A percentile compares a stretch with the other conserved stretches of the same genome.
phyloP scores from a whole-genome alignment of 2,888 invertebrate genomes.

The Orthosia gracilis region DNA sequence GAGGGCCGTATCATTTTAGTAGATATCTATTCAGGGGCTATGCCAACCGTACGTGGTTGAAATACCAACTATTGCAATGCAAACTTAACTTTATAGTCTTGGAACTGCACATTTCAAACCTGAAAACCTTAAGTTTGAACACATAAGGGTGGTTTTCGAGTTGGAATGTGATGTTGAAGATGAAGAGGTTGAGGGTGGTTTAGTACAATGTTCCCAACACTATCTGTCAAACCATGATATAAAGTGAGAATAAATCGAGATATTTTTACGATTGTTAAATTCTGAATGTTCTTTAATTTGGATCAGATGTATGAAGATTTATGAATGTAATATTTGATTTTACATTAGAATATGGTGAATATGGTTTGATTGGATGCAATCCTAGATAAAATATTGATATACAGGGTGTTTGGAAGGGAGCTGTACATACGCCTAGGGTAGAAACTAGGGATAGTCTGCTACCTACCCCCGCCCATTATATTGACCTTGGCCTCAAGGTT shows the following conservation, averaged over 20 bases:
- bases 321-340: constrained; percentile 25
- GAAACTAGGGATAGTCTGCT: too few relatives aligned
- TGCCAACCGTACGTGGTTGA: constrained; percentile 84
- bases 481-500: too few relatives aligned
- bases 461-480: too few relatives aligned
- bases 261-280: constrained; percentile 74
- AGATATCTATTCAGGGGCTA: constrained; percentile 88
- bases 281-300: constrained; percentile 65
- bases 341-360: constrained; percentile 15
- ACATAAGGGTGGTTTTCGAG: constrained; percentile 57
- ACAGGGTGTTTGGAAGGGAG: too few relatives aligned
- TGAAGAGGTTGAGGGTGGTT: constrained; percentile 55
- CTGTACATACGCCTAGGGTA: too few relatives aligned
- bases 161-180: background rate
- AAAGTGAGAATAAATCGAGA: constrained; percentile 82
- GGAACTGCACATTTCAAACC: constrained; percentile 42
- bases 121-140: constrained; percentile 25
- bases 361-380: constrained; percentile 11
- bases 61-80: constrained; percentile 76
- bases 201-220: constrained; percentile 80
- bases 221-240: constrained; percentile 85
- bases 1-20: constrained; percentile 87
- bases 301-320: constrained; percentile 49
- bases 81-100: constrained; percentile 51
- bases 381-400: constrained; percentile 4